Percentiles rank a stretch among this genome's conserved stretches.
Conservation (phyloP, 2,113 vertebrate genomes). For the Pithys albifrons region DNA sequence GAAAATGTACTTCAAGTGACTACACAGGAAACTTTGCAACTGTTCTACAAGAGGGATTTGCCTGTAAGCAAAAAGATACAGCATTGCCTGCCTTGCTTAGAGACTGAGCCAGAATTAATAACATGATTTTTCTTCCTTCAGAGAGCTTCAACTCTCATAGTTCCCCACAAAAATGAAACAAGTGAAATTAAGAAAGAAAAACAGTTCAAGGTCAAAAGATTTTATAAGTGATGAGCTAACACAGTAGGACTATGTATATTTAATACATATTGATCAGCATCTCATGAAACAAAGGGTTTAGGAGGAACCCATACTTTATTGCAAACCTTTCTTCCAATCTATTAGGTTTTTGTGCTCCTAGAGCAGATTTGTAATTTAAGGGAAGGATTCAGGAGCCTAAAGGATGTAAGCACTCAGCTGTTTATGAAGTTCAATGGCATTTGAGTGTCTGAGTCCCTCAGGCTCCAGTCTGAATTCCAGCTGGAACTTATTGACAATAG, state of each 20-base stretch:
- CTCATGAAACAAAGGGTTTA: conserved; percentile 31
- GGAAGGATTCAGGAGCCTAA: conserved; percentile 17
- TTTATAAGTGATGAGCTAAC: background rate
- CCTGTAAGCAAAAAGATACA: background rate
- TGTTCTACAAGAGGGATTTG: background rate
- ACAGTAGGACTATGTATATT: background rate
- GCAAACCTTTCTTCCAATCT: conserved; percentile 18
- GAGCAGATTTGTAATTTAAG: conserved; percentile 31
- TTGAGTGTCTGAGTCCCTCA: conserved; percentile 32
- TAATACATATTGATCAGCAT: conserved; percentile 18
- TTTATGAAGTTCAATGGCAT: conserved; percentile 56
- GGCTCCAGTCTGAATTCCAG: background rate
- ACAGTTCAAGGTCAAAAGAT: conserved; percentile 25
- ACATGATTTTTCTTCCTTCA: background rate
- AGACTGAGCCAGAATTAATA: background rate
- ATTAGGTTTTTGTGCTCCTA: conserved; percentile 35
- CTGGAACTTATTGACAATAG: background rate
- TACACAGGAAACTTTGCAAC: background rate
- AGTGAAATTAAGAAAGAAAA: background rate
- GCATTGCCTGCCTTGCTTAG: background rate
- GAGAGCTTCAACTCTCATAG: background rate
- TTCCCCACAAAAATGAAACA: background rate
- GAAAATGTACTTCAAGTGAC: background rate
- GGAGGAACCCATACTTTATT: conserved; percentile 34
- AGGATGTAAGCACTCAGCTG: conserved; percentile 35